Percentiles rank a stretch among this genome's conserved stretches.
phyloP scores from a whole-genome alignment of 2,888 invertebrate species.

The Amphipoea oculea region DNA sequence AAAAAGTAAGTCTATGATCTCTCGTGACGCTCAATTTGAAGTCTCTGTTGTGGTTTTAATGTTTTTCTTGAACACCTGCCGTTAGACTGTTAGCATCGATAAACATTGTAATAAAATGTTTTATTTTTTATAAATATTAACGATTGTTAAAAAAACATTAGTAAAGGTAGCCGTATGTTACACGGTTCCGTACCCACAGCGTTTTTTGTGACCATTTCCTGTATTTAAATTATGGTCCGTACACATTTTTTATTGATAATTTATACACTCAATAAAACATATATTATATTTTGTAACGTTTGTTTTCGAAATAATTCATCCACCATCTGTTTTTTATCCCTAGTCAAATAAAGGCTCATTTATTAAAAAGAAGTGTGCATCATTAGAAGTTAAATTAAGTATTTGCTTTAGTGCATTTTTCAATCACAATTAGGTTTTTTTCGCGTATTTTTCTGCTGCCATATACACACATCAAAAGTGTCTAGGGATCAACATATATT shows the following conservation, averaged over 20 bases:
- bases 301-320: conserved; percentile 6
- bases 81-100: conserved; percentile 43
- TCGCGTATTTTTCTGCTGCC: not conserved
- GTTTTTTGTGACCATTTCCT: conserved; percentile 45
- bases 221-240: conserved; percentile 45
- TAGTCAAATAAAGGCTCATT: not conserved
- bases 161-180: conserved; percentile 34
- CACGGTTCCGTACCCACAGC: conserved; percentile 45
- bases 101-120: conserved; percentile 56
- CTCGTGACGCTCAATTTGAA: conserved; percentile 61
- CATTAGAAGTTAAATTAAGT: too few relatives aligned
- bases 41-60: conserved; percentile 53
- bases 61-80: conserved; percentile 63
- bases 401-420: not conserved
- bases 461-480: too few relatives aligned
- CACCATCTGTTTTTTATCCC: conserved; percentile 1
- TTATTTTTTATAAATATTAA: conserved; percentile 50
- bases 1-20: conserved; percentile 74
- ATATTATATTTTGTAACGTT: conserved; percentile 24
- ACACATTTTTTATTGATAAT: conserved; percentile 40
- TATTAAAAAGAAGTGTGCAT: too few relatives aligned
- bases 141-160: conserved; percentile 54
- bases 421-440: too few relatives aligned
- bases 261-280: conserved; percentile 40
- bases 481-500: too few relatives aligned